These are phyloP conservation scores for Catostylus mosaicus DNA, from an alignment of 30 jellyfish, hydroid and myxozoan genomes.

Conservation along the genomic window DNA sequence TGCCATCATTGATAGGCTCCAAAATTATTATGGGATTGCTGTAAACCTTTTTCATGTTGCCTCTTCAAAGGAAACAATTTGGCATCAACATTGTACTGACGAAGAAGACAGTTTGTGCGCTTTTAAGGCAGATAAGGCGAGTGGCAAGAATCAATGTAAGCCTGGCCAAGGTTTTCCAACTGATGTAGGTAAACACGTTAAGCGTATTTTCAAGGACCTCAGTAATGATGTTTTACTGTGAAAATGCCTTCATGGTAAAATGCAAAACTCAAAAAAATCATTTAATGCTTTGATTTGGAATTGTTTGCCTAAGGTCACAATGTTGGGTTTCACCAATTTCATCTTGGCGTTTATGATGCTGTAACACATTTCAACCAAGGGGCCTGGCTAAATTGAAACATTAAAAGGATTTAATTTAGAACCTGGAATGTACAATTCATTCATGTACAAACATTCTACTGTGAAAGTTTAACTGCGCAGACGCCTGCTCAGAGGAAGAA, in stretches of 20 bases:
- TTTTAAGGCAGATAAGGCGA: slow-evolving; percentile 11
- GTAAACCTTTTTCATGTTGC: slow-evolving; percentile 33
- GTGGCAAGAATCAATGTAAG: not conserved
- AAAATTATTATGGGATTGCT: slow-evolving; percentile 44
- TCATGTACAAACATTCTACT: too few relatives aligned
- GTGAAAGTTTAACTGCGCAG: not conserved
- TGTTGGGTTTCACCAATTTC: slow-evolving; percentile 4
- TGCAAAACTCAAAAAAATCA: slow-evolving; percentile 42
- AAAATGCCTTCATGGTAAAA: slow-evolving; percentile 53
- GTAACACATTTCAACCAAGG: slow-evolving; percentile 29
- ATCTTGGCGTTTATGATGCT: slow-evolving; percentile 44
- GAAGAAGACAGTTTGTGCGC: slow-evolving; percentile 54
- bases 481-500: not conserved
- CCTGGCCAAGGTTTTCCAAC: slow-evolving; percentile 68
- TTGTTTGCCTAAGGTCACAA: slow-evolving; percentile 30
- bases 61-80: slow-evolving; percentile 35
- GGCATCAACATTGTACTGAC: slow-evolving; percentile 49
- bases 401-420: not conserved
- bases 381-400: not conserved
- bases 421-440: not conserved
- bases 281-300: slow-evolving; percentile 37
- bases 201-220: slow-evolving; percentile 2
- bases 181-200: not conserved
- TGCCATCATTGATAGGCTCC: slow-evolving; percentile 28
- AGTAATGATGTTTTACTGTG: not conserved